Evolutionary conservation across 2,888 invertebrate species (phyloP).

Genomic region (Atrina japonica): DNA sequence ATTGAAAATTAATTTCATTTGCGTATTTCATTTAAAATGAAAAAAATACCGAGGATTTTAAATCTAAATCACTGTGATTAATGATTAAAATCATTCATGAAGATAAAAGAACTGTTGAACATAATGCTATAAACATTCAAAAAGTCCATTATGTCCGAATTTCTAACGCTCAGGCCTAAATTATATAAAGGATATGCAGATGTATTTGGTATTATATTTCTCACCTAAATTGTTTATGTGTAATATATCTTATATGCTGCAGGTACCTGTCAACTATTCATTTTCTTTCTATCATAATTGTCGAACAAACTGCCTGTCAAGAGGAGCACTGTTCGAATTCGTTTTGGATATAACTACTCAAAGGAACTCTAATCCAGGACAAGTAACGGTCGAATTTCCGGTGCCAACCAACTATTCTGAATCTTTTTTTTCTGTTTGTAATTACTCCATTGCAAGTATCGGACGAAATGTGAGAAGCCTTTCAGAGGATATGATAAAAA

Average conservation of each 20-base stretch:
- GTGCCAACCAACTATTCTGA: conserved; percentile 35
- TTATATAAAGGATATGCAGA: too few species aligned
- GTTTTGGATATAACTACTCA: conserved; percentile 34
- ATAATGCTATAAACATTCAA: too few species aligned
- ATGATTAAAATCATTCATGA: too few species aligned
- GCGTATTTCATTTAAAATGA: too few species aligned
- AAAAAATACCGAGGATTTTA: too few species aligned
- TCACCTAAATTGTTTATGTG: background rate
- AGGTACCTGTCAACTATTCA: conserved; percentile 32
- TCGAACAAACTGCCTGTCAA: conserved; percentile 17
- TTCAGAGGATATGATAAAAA: background rate
- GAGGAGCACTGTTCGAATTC: conserved; percentile 30
- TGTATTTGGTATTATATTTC: too few species aligned
- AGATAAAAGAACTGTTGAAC: too few species aligned
- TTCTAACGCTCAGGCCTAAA: too few species aligned
- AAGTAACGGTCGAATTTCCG: conserved; percentile 35
- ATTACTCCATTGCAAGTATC: conserved; percentile 25
- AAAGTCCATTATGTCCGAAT: too few species aligned
- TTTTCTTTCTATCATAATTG: conserved; percentile 36
- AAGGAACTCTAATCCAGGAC: conserved; percentile 33
- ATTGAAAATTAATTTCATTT: too few species aligned
- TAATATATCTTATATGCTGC: background rate
- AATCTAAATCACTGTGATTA: too few species aligned
- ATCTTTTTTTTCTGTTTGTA: conserved; percentile 33
- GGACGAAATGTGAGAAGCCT: conserved; percentile 36